Conservation (phyloP, 2,113 vertebrate species). For the Paraplagusia blochii region DNA sequence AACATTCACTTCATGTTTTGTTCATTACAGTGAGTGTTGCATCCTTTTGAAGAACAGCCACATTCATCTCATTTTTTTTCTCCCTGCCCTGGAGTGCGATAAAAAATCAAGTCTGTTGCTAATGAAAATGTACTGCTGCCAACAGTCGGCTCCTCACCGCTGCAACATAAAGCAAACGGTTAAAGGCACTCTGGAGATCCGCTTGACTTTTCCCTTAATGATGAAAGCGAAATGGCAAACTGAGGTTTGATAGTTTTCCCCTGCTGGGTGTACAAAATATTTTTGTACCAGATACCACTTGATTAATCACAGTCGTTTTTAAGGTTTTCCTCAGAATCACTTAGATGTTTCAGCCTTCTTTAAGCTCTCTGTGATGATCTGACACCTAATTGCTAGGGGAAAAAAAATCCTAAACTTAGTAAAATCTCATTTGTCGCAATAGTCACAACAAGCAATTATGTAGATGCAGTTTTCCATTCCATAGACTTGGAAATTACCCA, state of each 20-base stretch:
- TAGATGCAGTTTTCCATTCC: background rate
- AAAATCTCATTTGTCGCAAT: no score
- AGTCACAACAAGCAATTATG: background rate
- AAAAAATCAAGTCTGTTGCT: conserved; percentile 3
- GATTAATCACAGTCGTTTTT: no score
- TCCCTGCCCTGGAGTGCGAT: background rate
- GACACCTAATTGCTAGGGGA: no score
- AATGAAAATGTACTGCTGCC: conserved; percentile 19
- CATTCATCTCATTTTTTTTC: background rate
- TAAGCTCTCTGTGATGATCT: no score
- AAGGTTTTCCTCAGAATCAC: no score
- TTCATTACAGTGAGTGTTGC: background rate
- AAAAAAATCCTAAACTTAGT: no score
- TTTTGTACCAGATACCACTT: background rate
- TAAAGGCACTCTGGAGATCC: background rate
- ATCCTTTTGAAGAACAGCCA: conserved; percentile 3
- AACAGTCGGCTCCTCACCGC: background rate
- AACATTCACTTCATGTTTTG: background rate
- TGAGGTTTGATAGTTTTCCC: background rate
- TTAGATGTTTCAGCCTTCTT: no score
- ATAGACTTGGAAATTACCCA: background rate
- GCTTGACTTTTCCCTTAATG: background rate
- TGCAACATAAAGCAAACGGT: background rate
- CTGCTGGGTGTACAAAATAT: background rate
- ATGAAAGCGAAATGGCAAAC: background rate